phyloP scores from a whole-genome alignment of 2,797 vertebrate genomes.

The Phrynocephalus guinanensis region DNA sequence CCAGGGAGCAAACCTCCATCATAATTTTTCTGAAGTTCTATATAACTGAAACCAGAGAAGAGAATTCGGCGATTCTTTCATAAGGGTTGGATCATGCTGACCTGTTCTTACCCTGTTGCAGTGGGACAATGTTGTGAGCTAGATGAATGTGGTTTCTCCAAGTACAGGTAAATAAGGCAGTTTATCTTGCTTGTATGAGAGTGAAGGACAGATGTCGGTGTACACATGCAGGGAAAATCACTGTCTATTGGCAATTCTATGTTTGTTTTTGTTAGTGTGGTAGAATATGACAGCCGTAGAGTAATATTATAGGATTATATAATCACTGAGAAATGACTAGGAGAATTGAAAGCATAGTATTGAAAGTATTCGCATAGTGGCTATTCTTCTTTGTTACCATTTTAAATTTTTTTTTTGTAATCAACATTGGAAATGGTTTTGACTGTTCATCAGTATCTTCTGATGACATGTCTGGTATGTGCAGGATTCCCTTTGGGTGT shows the following conservation, averaged over 20 bases:
- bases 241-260: too few species aligned
- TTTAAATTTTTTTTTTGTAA: neutral
- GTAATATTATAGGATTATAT: neutral
- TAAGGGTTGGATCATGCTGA: neutral
- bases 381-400: neutral
- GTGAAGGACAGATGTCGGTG: neutral
- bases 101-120: neutral
- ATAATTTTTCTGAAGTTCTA: slow-evolving; percentile 13
- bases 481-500: neutral
- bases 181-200: neutral
- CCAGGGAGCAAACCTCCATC: neutral
- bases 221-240: neutral
- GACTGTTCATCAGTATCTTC: neutral
- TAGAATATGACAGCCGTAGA: neutral
- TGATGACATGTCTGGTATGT: neutral
- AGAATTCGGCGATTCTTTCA: neutral
- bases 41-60: neutral
- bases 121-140: neutral
- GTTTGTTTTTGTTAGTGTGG: too few species aligned
- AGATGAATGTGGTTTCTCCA: neutral
- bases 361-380: neutral
- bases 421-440: neutral
- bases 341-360: neutral
- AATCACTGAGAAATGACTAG: neutral
- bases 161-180: too few species aligned